Conservation (phyloP, 2,888 invertebrate genomes). For the Apotomis capreana region DNA sequence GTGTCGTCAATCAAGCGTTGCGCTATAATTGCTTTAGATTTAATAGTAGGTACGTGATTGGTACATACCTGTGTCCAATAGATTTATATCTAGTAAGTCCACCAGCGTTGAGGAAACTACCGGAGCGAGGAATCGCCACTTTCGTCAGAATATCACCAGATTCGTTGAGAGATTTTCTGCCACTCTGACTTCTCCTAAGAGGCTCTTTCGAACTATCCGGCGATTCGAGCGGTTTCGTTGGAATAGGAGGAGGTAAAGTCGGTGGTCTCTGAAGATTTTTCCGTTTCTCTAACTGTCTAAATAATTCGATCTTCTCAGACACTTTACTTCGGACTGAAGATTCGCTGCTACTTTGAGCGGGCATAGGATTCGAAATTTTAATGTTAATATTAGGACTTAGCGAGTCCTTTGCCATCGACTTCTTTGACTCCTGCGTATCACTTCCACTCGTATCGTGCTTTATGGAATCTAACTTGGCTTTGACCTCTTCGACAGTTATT, state of each 20-base stretch:
- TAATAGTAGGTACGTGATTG: conserved; percentile 46
- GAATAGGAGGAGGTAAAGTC: conserved; percentile 77
- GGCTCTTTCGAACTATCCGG: conserved; percentile 67
- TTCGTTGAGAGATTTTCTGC: conserved; percentile 79
- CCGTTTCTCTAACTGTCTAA: conserved; percentile 75
- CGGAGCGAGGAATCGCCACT: conserved; percentile 92
- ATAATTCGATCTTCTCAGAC: conserved; percentile 80
- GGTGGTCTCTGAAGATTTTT: conserved; percentile 78
- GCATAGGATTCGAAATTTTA: conserved; percentile 58
- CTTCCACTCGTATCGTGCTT: conserved; percentile 75
- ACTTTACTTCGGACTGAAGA: conserved; percentile 78
- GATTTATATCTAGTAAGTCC: conserved; percentile 90
- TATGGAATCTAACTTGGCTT: conserved; percentile 82
- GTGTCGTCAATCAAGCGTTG: conserved; percentile 56
- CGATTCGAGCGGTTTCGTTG: conserved; percentile 66
- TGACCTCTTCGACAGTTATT: conserved; percentile 82
- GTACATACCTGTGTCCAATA: conserved; percentile 84
- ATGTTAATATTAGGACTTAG: conserved; percentile 53
- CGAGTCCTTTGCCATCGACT: conserved; percentile 63
- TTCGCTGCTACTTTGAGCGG: conserved; percentile 66
- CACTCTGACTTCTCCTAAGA: conserved; percentile 75
- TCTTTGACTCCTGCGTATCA: conserved; percentile 81
- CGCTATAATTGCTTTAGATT: conserved; percentile 38
- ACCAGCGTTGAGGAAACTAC: conserved; percentile 92
- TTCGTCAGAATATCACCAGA: conserved; percentile 92